A percentile compares a stretch with the other conserved stretches of the same genome.
Evolutionary conservation across 2,888 invertebrate species (phyloP).

Genomic region (Podotricha telesiphe): DNA sequence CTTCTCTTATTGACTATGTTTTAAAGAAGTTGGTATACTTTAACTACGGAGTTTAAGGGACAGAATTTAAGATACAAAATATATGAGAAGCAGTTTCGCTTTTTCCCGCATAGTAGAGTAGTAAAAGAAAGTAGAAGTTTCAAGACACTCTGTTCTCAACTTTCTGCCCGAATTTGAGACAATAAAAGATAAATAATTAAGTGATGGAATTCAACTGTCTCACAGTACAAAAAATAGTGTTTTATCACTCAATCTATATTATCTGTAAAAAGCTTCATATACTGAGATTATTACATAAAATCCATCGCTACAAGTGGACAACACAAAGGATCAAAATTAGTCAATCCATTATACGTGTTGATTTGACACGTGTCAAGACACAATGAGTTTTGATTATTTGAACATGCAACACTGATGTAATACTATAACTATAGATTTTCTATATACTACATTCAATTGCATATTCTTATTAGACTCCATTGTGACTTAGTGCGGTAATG

Average conservation of each 20-base stretch:
- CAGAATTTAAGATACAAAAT: too few relatives aligned
- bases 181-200: too few relatives aligned
- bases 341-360: slow-evolving; percentile 20
- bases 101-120: too few relatives aligned
- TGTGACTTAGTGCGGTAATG: neutral
- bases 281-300: slow-evolving; percentile 13
- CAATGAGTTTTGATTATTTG: slow-evolving; percentile 24
- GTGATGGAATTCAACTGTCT: too few relatives aligned
- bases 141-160: too few relatives aligned
- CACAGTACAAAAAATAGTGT: neutral
- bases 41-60: too few relatives aligned
- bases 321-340: slow-evolving; percentile 32
- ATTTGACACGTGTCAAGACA: slow-evolving; percentile 29
- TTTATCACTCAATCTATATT: neutral
- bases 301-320: neutral
- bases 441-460: neutral
- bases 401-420: slow-evolving; percentile 14
- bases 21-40: neutral
- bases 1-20: slow-evolving; percentile 4
- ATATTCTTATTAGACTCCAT: neutral
- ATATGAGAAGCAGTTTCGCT: too few relatives aligned
- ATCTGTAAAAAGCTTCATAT: neutral
- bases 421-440: neutral
- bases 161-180: too few relatives aligned
- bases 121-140: too few relatives aligned